These are phyloP conservation scores for Octodonta nipae DNA, from an alignment of 2,888 invertebrate genomes.

Conservation along the genomic window DNA sequence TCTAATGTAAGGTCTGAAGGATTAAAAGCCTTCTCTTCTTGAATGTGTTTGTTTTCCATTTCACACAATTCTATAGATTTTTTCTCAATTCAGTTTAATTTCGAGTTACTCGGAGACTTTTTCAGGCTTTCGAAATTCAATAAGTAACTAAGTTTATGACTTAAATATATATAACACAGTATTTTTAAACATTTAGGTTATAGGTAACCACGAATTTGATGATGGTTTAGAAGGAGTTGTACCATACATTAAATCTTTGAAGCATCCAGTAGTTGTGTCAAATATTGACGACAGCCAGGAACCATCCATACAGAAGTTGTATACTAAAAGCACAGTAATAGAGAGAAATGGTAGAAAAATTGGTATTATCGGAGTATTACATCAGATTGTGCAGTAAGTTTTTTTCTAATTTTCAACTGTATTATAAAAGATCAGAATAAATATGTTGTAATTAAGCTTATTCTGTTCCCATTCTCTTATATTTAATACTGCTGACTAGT, in stretches of 20 bases:
- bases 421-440: no score
- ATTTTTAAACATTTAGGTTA: conserved; percentile 47
- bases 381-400: conserved; percentile 41
- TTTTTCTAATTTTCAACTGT: no score
- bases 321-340: conserved; percentile 51
- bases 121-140: no score
- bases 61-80: no score
- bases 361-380: conserved; percentile 70
- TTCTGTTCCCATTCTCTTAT: no score
- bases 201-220: conserved; percentile 84
- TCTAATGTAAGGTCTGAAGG: no score
- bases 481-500: no score
- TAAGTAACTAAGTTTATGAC: background rate
- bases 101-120: background rate
- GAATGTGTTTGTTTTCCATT: no score
- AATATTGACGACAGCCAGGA: conserved; percentile 63
- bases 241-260: conserved; percentile 51
- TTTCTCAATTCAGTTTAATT: no score
- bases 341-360: conserved; percentile 50
- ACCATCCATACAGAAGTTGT: conserved; percentile 47
- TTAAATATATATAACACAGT: no score
- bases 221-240: conserved; percentile 56
- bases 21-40: no score
- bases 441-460: no score
- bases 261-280: conserved; percentile 55